Conservation (phyloP, 2,113 vertebrate species). For the Halcyon senegalensis region DNA sequence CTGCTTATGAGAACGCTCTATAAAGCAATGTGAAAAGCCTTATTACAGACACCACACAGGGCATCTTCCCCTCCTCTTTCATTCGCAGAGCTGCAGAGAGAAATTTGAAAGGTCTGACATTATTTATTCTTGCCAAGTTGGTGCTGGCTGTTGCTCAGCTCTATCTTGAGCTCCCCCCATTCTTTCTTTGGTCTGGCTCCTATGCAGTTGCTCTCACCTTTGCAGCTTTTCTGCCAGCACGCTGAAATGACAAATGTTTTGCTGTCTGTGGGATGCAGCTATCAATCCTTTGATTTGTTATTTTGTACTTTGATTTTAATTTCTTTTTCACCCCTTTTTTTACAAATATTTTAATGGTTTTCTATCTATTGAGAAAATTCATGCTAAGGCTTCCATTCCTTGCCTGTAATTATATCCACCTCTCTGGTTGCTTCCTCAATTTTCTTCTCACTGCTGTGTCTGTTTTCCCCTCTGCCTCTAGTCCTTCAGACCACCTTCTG, state of each 20-base stretch:
- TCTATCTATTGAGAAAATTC: neutral
- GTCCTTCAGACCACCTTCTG: neutral
- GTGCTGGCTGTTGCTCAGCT: neutral
- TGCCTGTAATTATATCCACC: neutral
- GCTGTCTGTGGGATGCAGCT: neutral
- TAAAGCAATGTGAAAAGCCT: neutral
- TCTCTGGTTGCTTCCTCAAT: neutral
- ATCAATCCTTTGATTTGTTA: neutral
- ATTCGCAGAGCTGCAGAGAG: neutral
- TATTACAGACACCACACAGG: neutral
- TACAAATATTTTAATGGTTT: neutral
- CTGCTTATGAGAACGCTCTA: neutral
- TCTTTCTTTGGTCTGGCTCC: neutral
- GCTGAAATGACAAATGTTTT: neutral
- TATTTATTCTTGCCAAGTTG: neutral
- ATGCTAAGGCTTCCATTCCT: neutral
- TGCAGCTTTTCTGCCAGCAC: neutral
- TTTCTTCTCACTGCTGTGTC: neutral
- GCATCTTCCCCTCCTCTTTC: neutral
- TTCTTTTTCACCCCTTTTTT: neutral
- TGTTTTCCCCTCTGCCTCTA: neutral
- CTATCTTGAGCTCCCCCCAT: neutral
- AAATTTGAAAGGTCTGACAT: neutral
- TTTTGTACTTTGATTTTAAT: neutral
- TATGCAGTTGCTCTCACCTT: neutral